These are phyloP conservation scores for Grallaria varia DNA, from an alignment of 2,113 vertebrate species.

Conservation along the genomic window DNA sequence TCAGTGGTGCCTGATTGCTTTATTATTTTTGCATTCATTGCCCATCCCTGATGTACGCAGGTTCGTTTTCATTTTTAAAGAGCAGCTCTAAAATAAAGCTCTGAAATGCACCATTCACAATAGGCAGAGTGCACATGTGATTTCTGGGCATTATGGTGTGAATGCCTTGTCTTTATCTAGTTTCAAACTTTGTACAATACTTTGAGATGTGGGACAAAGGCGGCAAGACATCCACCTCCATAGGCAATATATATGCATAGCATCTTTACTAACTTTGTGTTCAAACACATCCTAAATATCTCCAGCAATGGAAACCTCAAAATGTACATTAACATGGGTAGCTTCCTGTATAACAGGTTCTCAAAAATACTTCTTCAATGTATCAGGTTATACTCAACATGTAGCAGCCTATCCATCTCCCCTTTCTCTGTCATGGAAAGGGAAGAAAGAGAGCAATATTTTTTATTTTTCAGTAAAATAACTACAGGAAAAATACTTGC, in stretches of 20 bases:
- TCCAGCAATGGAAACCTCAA: neutral
- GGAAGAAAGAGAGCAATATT: neutral
- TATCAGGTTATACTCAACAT: neutral
- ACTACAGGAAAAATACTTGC: neutral
- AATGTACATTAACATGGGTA: neutral
- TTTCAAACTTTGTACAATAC: neutral
- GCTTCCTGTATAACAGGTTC: neutral
- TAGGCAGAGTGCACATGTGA: neutral
- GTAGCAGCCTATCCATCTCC: neutral
- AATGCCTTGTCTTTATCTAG: neutral
- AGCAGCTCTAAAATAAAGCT: neutral
- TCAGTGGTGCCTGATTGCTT: slow-evolving; percentile 42
- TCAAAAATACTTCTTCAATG: neutral
- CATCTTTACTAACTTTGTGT: neutral
- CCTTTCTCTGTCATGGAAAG: neutral
- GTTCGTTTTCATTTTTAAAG: slow-evolving; percentile 35
- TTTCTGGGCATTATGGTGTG: neutral
- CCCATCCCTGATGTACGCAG: neutral
- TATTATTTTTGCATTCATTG: slow-evolving; percentile 53
- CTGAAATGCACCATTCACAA: neutral
- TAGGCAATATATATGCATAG: neutral
- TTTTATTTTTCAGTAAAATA: neutral
- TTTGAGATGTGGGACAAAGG: neutral
- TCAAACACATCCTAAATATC: neutral
- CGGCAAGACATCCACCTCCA: neutral